Percentiles rank a stretch among this genome's conserved stretches.
Conservation (phyloP, 2,113 vertebrate genomes). For the Vireo altiloquus region DNA sequence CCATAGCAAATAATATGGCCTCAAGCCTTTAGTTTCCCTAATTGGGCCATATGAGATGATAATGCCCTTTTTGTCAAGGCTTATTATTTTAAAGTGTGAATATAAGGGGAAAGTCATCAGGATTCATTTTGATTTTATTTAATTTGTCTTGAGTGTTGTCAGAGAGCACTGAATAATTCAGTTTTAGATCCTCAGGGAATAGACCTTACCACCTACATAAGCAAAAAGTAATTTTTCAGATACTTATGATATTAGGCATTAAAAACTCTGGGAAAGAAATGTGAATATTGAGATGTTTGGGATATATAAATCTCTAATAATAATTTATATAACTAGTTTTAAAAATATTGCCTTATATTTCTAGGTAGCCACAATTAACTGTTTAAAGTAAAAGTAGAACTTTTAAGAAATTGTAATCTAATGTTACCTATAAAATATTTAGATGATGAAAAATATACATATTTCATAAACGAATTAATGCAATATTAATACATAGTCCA, state of each 20-base stretch:
- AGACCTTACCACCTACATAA: constrained; percentile 42
- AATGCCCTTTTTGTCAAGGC: constrained; percentile 39
- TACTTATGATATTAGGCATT: neutral
- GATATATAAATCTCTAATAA: constrained; percentile 14
- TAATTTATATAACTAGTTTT: neutral
- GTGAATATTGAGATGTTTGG: neutral
- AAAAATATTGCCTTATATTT: neutral
- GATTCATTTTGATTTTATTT: constrained; percentile 54
- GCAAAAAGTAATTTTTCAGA: constrained; percentile 40
- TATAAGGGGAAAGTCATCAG: constrained; percentile 11
- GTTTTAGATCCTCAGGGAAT: constrained; percentile 17
- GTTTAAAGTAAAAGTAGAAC: neutral
- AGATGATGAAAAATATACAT: neutral
- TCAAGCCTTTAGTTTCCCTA: constrained; percentile 27
- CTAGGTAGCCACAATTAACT: neutral
- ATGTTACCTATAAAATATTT: neutral
- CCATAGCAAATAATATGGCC: neutral
- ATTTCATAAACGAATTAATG: neutral
- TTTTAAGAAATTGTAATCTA: neutral
- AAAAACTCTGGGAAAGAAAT: constrained; percentile 24
- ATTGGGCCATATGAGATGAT: constrained; percentile 47
- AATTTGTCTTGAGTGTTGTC: constrained; percentile 54
- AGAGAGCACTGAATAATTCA: constrained; percentile 56
- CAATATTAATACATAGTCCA: neutral
- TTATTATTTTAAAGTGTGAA: constrained; percentile 55